Conservation (phyloP, 2,797 vertebrate species). For the Sebastes alutus region DNA sequence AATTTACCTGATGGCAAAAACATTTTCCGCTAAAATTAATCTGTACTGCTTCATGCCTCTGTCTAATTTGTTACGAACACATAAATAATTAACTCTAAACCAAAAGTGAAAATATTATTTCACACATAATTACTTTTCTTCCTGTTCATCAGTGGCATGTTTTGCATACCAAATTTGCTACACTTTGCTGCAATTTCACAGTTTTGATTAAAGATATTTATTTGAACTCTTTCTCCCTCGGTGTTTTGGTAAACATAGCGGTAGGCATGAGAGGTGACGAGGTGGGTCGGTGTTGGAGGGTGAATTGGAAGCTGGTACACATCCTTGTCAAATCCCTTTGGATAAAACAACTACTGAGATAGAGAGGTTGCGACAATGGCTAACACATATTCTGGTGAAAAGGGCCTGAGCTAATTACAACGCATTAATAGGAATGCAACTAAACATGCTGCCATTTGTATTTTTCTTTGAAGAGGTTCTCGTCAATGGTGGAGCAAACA, state of each 20-base stretch:
- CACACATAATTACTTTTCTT: constrained; percentile 59
- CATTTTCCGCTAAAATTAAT: constrained; percentile 47
- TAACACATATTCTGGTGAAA: not conserved
- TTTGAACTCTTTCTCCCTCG: constrained; percentile 20
- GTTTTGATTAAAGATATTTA: constrained; percentile 53
- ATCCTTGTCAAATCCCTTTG: not conserved
- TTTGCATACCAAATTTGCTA: constrained; percentile 54
- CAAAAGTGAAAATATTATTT: constrained; percentile 70
- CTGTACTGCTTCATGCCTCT: constrained; percentile 34
- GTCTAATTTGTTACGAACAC: constrained; percentile 54
- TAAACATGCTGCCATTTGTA: not conserved
- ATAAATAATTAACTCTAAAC: constrained; percentile 59
- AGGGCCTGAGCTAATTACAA: not conserved
- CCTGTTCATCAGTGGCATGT: constrained; percentile 54
- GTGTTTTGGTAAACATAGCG: constrained; percentile 39
- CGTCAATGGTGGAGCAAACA: constrained; percentile 25
- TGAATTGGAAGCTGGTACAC: constrained; percentile 1
- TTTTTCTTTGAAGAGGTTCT: constrained; percentile 25
- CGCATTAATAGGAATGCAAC: not conserved
- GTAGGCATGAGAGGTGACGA: not conserved
- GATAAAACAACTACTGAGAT: not conserved
- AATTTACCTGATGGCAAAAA: constrained; percentile 56
- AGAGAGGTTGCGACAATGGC: not conserved
- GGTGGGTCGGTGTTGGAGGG: not conserved
- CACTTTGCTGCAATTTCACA: constrained; percentile 47